phyloP scores from a whole-genome alignment of 2,797 vertebrate species.

The Sebastes trivittatus region DNA sequence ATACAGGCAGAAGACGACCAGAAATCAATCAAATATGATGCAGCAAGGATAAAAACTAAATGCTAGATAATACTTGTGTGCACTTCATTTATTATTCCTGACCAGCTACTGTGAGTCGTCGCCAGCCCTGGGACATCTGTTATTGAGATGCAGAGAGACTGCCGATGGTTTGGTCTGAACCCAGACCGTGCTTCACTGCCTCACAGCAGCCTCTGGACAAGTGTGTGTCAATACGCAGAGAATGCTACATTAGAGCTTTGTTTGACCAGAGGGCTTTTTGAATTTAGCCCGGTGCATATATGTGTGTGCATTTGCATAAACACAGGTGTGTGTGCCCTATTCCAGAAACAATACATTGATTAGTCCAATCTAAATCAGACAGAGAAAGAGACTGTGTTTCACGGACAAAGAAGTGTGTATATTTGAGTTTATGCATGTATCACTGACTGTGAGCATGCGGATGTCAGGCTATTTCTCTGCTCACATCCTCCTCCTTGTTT shows the following conservation, averaged over 20 bases:
- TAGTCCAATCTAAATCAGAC: background rate
- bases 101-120: constrained; percentile 44
- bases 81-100: constrained; percentile 45
- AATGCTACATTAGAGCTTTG: constrained; percentile 24
- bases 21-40: background rate
- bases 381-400: background rate
- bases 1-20: background rate
- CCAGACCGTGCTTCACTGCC: constrained; percentile 29
- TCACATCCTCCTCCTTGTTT: constrained; percentile 17
- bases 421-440: background rate
- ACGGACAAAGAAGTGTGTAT: background rate
- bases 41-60: background rate
- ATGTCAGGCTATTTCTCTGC: constrained; percentile 7
- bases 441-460: background rate
- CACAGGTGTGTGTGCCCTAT: background rate
- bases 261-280: constrained; percentile 30
- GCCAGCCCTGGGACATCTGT: constrained; percentile 48
- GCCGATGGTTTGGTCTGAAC: constrained; percentile 34
- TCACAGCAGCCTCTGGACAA: constrained; percentile 45
- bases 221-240: constrained; percentile 39
- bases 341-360: background rate
- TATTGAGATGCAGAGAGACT: constrained; percentile 58
- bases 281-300: background rate
- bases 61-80: background rate
- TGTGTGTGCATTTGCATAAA: background rate